Conservation (phyloP, 2,113 vertebrate genomes). For the Petrocephalus microphthalmus region DNA sequence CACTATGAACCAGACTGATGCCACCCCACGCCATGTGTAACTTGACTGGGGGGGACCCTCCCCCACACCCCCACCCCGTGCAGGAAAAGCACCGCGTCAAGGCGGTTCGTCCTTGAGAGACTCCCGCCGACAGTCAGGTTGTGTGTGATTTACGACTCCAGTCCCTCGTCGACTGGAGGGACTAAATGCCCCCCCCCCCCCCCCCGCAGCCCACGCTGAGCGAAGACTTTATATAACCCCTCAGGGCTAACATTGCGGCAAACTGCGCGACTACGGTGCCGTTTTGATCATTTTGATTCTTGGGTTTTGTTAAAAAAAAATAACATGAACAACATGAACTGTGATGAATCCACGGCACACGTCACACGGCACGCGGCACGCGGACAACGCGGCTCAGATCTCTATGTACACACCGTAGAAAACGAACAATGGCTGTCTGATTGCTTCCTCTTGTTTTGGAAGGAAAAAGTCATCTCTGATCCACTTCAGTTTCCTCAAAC, state of each 20-base stretch:
- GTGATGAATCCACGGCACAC: slow-evolving; percentile 34
- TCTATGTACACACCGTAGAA: slow-evolving; percentile 49
- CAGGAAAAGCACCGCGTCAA: slow-evolving; percentile 34
- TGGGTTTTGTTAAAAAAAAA: slow-evolving; percentile 19
- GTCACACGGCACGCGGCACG: no score
- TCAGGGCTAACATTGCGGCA: slow-evolving; percentile 29
- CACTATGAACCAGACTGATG: slow-evolving; percentile 14
- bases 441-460: slow-evolving; percentile 41
- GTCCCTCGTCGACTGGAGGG: slow-evolving; percentile 51
- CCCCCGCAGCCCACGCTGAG: slow-evolving; percentile 56
- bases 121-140: slow-evolving; percentile 55
- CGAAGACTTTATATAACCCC: slow-evolving; percentile 58
- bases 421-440: slow-evolving; percentile 49
- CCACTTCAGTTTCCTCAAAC: slow-evolving; percentile 51
- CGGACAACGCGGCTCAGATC: slow-evolving; percentile 41
- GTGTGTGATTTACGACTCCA: slow-evolving; percentile 62
- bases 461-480: slow-evolving; percentile 36
- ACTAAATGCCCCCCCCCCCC: slow-evolving; percentile 50
- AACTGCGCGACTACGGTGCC: slow-evolving; percentile 5
- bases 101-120: slow-evolving; percentile 57
- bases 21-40: slow-evolving; percentile 33
- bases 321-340: slow-evolving; percentile 4
- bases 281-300: neutral
- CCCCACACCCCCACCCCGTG: neutral
- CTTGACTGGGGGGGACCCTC: slow-evolving; percentile 41